Conservation (phyloP, 2,797 vertebrate species). For the Pogoniulus pusillus region DNA sequence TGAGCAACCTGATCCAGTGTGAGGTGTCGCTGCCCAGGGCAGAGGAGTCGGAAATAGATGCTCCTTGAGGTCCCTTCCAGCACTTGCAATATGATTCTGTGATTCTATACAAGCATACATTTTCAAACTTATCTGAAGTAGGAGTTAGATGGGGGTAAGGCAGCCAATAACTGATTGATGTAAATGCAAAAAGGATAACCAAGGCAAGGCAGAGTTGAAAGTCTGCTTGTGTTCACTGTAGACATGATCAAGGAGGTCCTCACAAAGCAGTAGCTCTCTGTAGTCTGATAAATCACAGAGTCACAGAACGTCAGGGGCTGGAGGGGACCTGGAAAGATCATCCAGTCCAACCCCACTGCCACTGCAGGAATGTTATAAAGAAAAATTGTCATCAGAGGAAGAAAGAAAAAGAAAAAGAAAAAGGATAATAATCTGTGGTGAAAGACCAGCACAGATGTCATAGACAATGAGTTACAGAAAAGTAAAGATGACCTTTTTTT, state of each 20-base stretch:
- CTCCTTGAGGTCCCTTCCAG: no score
- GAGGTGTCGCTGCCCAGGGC: no score
- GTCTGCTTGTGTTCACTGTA: background rate
- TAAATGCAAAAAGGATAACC: background rate
- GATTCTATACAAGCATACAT: background rate
- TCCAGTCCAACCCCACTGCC: no score
- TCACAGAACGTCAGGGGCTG: no score
- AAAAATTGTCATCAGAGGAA: background rate
- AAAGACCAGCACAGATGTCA: background rate
- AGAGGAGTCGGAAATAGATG: no score
- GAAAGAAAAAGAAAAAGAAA: background rate
- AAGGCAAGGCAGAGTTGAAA: background rate
- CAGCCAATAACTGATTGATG: background rate
- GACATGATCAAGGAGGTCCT: background rate
- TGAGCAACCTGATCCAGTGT: no score
- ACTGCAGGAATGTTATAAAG: background rate
- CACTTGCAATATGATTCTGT: no score
- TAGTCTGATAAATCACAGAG: background rate
- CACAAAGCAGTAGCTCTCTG: background rate
- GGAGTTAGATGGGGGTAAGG: background rate
- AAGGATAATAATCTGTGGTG: background rate
- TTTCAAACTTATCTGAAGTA: background rate
- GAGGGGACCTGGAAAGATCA: no score
- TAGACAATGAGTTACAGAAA: background rate
- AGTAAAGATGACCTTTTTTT: background rate